Base-by-base conservation (phyloP, 2,113 vertebrate genomes). In the Petroica traversi region DNA sequence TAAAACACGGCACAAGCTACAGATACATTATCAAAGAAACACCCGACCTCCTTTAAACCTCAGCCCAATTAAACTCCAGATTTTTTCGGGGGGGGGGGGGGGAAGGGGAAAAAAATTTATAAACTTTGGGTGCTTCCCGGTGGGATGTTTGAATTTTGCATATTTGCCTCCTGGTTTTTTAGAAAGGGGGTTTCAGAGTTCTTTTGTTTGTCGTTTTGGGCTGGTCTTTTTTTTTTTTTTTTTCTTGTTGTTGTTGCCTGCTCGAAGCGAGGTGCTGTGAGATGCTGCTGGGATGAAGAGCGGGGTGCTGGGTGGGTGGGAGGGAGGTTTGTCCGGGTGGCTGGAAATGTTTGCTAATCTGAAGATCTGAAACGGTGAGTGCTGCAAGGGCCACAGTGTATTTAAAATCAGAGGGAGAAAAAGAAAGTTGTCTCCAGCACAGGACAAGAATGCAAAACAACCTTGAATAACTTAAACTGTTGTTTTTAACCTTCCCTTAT, bases 391-490 rank as follows among this genome's bases (percentile, higher is more conserved):
- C 82, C 89, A 96, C 94, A 95, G 69, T 92, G 93, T 96, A 79
- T 97, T 96, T 93, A 84, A 95, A 93, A 90, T 38, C 81, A 77
- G 75, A 92, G 74, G 69, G 83, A 84, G 96, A 88, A 91, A 91
- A 95, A 94, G 92, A 97, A 97, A 95, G 95, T 95, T 96, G 94
- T 95, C 97, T 98, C 93, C 63, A 89, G 95, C 24, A 40, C 90
- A 83, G 93, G 94, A 96, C 98, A 99, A 97, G 98, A 99, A 99
- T 99, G 98, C 97, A 96, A 97, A 98, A 98, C 98, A 99, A 99
- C 99, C 99, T 99, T 99, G 98, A 98, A 98, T 98, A 97, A 98
- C 98, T 98, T 98, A 98, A 99, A 98, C 97, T 97, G 98, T 98
- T 99, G 98, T 98, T 98, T 98, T 98, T 98, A 98, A 98, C 96